A percentile compares a stretch with the other conserved stretches of the same genome.
phyloP scores from a whole-genome alignment of 2,888 invertebrate species.

The Trichopria drosophilae region DNA sequence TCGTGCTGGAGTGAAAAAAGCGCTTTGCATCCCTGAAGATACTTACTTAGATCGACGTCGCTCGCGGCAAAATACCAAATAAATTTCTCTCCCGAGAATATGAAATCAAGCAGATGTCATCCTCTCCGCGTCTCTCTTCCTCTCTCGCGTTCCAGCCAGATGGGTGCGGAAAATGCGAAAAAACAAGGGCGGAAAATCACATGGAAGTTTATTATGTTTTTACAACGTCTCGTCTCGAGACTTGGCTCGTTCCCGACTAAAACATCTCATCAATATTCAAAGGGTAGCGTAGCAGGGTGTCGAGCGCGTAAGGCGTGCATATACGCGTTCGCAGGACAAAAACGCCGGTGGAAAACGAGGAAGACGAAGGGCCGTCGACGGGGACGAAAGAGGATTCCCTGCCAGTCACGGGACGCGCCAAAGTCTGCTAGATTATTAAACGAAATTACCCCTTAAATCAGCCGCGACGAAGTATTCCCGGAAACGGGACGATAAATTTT shows the following conservation, averaged over 20 bases:
- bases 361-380: not conserved
- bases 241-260: constrained; percentile 29
- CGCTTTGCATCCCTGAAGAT: no score
- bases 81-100: no score
- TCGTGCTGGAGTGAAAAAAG: no score
- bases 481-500: constrained; percentile 29
- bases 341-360: not conserved
- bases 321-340: not conserved
- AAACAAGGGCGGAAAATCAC: no score
- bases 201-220: constrained; percentile 31
- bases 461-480: constrained; percentile 11
- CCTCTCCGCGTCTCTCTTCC: no score
- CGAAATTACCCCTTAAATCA: constrained; percentile 17
- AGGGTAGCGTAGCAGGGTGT: constrained; percentile 14
- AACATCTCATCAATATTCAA: constrained; percentile 48
- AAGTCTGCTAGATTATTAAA: constrained; percentile 26
- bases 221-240: constrained; percentile 19
- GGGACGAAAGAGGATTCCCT: constrained; percentile 13
- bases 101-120: no score
- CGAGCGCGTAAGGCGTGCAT: not conserved
- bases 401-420: constrained; percentile 2
- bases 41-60: no score
- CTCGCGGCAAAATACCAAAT: no score
- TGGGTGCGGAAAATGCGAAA: no score
- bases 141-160: no score